phyloP scores from a whole-genome alignment of 2,113 vertebrate species.

The Recurvirostra avosetta region DNA sequence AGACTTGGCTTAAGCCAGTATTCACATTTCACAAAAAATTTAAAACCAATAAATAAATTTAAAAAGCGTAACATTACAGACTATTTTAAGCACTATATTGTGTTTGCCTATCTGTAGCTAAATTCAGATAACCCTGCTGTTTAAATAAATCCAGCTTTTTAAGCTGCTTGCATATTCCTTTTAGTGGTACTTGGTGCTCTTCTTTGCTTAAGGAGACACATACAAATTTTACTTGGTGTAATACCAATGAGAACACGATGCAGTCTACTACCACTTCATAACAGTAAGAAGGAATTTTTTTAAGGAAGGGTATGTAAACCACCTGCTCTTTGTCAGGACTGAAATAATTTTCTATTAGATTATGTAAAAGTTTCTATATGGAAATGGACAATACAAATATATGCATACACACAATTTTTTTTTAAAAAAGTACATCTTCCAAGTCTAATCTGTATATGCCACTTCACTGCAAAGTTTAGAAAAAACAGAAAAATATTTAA shows the following conservation, averaged over 20 bases:
- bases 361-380: background rate
- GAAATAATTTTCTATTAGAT: background rate
- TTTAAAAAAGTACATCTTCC: background rate
- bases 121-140: background rate
- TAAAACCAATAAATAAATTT: background rate
- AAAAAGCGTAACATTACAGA: background rate
- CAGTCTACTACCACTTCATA: background rate
- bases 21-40: background rate
- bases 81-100: background rate
- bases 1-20: background rate
- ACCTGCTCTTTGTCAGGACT: background rate
- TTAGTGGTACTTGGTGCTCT: background rate
- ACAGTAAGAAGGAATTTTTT: background rate
- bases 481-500: background rate
- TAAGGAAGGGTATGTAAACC: background rate
- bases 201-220: background rate
- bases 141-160: background rate
- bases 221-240: background rate
- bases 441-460: background rate
- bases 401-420: background rate
- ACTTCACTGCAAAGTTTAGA: background rate
- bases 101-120: background rate
- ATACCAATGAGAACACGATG: background rate
- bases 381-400: background rate
- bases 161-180: background rate